phyloP scores from a whole-genome alignment of 2,113 vertebrate genomes.

The Lates calcarifer region DNA sequence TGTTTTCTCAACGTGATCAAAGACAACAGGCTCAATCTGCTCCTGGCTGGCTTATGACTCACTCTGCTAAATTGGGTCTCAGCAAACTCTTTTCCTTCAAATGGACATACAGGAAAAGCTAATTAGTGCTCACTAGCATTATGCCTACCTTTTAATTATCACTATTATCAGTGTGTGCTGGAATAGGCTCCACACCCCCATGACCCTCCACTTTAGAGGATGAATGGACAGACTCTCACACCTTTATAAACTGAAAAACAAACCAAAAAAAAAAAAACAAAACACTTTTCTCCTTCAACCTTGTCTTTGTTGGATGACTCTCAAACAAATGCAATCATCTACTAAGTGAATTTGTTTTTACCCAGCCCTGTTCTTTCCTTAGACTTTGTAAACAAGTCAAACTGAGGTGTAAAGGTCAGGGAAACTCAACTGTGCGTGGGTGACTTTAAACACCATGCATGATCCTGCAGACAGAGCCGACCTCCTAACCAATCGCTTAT shows the following conservation, averaged over 20 bases:
- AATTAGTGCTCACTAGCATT: slow-evolving; percentile 46
- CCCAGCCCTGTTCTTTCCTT: background rate
- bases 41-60: slow-evolving; percentile 57
- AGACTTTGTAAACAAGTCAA: slow-evolving; percentile 20
- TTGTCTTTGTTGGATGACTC: slow-evolving; percentile 1
- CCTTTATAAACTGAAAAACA: background rate
- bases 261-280: background rate
- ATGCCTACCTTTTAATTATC: slow-evolving; percentile 38
- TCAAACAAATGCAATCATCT: slow-evolving; percentile 12
- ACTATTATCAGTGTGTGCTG: slow-evolving; percentile 25
- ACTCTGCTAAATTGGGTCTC: slow-evolving; percentile 30
- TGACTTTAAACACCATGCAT: background rate
- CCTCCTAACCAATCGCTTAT: background rate
- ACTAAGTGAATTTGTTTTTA: slow-evolving; percentile 6
- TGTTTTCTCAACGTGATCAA: slow-evolving; percentile 59
- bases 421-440: slow-evolving; percentile 22
- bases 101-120: slow-evolving; percentile 25
- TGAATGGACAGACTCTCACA: too few relatives aligned
- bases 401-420: background rate
- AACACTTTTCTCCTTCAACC: background rate
- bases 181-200: background rate
- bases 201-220: slow-evolving; percentile 25
- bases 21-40: slow-evolving; percentile 52
- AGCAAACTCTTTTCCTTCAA: slow-evolving; percentile 39
- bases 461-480: slow-evolving; percentile 25